phyloP scores from a whole-genome alignment of 2,888 invertebrate genomes.

The Papilio elwesi region DNA sequence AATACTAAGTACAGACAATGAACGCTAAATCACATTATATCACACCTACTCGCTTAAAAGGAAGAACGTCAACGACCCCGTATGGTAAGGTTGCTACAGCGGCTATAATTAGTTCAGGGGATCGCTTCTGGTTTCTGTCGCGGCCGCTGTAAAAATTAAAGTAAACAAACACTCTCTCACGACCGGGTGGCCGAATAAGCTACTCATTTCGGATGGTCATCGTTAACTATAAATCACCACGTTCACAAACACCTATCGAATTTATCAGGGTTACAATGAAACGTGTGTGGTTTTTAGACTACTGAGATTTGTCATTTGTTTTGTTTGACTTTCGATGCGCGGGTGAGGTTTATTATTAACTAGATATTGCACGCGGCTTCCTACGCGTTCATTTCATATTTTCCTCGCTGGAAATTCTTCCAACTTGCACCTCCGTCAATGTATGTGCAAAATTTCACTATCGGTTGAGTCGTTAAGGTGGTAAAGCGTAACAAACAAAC shows the following conservation, averaged over 20 bases:
- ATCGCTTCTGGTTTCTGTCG: conserved; percentile 81
- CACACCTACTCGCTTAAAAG: conserved; percentile 4
- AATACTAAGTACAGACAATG: neutral
- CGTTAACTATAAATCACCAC: conserved; percentile 39
- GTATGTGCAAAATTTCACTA: too few species aligned
- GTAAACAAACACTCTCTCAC: conserved; percentile 80
- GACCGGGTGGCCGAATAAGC: conserved; percentile 75
- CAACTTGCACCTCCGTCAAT: too few species aligned
- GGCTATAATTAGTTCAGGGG: conserved; percentile 71
- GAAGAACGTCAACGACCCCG: conserved; percentile 73
- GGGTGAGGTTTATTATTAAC: conserved; percentile 40
- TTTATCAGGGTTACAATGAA: conserved; percentile 49
- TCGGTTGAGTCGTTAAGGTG: too few species aligned
- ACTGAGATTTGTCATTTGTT: conserved; percentile 64
- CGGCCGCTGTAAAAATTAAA: conserved; percentile 81
- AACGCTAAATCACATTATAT: neutral
- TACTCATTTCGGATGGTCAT: conserved; percentile 52
- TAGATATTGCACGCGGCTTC: too few species aligned
- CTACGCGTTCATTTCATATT: too few species aligned
- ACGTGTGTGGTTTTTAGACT: conserved; percentile 48
- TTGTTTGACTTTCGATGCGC: conserved; percentile 47
- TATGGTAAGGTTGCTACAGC: conserved; percentile 72
- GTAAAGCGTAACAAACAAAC: too few species aligned
- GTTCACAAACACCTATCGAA: conserved; percentile 45
- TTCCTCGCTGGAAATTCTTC: too few species aligned